Evolutionary conservation across 2,888 invertebrate species (phyloP).

Genomic region (Drosophila formosana): DNA sequence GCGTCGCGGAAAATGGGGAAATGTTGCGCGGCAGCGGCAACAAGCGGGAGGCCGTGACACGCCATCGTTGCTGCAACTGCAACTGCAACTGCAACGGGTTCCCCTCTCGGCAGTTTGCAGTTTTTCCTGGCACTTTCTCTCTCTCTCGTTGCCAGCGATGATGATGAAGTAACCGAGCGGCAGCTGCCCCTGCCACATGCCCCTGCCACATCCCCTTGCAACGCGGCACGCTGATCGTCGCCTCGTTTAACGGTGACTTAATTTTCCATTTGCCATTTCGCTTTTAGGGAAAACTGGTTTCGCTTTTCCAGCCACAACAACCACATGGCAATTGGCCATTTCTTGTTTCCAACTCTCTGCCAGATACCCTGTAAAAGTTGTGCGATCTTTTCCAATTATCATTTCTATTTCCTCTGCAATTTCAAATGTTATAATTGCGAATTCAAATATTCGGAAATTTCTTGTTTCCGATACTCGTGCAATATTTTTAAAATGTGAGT

Average conservation of each 20-base stretch:
- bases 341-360: slow-evolving; percentile 27
- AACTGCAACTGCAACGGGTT: slow-evolving; percentile 22
- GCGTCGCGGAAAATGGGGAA: slow-evolving; percentile 68
- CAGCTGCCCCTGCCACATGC: slow-evolving; percentile 40
- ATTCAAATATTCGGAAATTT: too few species aligned
- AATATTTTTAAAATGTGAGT: too few species aligned
- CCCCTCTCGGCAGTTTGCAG: background rate
- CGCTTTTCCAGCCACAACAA: slow-evolving; percentile 59
- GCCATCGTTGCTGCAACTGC: slow-evolving; percentile 64
- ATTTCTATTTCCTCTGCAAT: too few species aligned
- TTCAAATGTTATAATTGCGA: too few species aligned
- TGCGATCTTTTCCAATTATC: background rate
- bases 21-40: slow-evolving; percentile 53
- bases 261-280: slow-evolving; percentile 58
- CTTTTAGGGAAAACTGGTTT: slow-evolving; percentile 72
- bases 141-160: too few species aligned
- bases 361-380: background rate
- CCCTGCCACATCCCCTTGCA: slow-evolving; percentile 25
- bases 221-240: slow-evolving; percentile 57
- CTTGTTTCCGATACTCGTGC: too few species aligned
- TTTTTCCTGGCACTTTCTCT: slow-evolving; percentile 1
- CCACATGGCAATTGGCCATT: slow-evolving; percentile 45
- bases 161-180: slow-evolving; percentile 70
- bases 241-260: slow-evolving; percentile 65
- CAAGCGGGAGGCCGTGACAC: slow-evolving; percentile 58